These are phyloP conservation scores for Eupithecia insigniata DNA, from an alignment of 2,888 invertebrate species.

Conservation along the genomic window DNA sequence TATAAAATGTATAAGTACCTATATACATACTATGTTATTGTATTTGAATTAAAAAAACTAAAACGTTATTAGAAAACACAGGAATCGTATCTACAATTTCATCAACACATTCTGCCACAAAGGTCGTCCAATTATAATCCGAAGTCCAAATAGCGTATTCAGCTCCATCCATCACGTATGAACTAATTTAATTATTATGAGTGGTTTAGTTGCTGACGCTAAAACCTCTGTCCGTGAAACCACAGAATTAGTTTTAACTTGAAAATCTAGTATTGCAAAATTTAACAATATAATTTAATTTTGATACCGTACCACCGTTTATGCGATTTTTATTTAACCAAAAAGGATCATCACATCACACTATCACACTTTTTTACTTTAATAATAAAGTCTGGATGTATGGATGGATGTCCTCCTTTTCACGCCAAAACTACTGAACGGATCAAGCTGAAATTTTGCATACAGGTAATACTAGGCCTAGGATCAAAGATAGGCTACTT, in stretches of 20 bases:
- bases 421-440: too few species aligned
- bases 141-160: not conserved
- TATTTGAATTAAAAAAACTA: too few species aligned
- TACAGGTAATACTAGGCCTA: too few species aligned
- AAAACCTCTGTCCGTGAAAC: conserved; percentile 5
- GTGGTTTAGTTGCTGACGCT: conserved; percentile 34
- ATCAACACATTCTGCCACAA: not conserved
- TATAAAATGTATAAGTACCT: too few species aligned
- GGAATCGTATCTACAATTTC: not conserved
- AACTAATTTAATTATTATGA: conserved; percentile 34
- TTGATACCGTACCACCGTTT: not conserved
- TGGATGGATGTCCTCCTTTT: too few species aligned
- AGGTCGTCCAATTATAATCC: not conserved
- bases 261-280: conserved; percentile 3
- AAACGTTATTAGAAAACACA: not conserved
- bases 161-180: conserved; percentile 1
- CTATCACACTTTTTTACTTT: too few species aligned
- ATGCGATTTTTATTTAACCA: too few species aligned
- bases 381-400: too few species aligned
- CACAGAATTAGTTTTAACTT: conserved; percentile 13
- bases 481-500: too few species aligned
- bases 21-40: too few species aligned
- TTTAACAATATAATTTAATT: not conserved
- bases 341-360: not conserved
- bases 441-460: too few species aligned